phyloP scores from a whole-genome alignment of 2,797 vertebrate genomes.

The Enteromius argenteus region DNA sequence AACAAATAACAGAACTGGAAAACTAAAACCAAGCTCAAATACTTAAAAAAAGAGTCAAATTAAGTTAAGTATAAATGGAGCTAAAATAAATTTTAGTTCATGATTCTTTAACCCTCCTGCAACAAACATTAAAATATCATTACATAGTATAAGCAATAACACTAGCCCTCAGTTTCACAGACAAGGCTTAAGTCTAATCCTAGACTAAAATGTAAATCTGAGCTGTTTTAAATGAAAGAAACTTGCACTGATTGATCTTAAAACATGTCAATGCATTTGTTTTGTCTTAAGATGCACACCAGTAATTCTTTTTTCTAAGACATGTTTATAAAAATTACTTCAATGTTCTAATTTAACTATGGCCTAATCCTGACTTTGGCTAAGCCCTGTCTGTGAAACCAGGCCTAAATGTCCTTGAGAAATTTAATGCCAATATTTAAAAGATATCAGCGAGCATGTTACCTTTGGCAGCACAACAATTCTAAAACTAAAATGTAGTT shows the following conservation, averaged over 20 bases:
- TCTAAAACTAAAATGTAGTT: background rate
- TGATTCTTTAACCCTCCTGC: background rate
- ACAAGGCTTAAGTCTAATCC: too few species aligned
- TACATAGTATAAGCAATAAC: background rate
- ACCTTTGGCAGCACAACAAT: background rate
- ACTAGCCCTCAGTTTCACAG: background rate
- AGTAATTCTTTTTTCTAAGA: too few species aligned
- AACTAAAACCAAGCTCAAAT: background rate
- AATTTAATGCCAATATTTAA: background rate
- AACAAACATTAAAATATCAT: background rate
- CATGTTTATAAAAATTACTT: too few species aligned
- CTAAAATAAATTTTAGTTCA: background rate
- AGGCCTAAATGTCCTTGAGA: background rate
- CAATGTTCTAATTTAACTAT: too few species aligned
- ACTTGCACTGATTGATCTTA: too few species aligned
- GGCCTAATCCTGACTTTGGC: too few species aligned
- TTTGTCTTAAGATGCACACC: too few species aligned
- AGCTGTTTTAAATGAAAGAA: too few species aligned
- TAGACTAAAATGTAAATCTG: too few species aligned
- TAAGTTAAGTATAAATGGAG: background rate
- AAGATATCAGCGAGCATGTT: background rate
- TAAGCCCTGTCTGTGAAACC: too few species aligned
- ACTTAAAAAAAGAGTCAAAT: background rate
- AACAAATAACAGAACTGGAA: background rate
- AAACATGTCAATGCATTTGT: too few species aligned